Percentiles rank a stretch among this genome's conserved stretches.
phyloP scores from a whole-genome alignment of 2,113 vertebrate genomes.

The Coturnix japonica region DNA sequence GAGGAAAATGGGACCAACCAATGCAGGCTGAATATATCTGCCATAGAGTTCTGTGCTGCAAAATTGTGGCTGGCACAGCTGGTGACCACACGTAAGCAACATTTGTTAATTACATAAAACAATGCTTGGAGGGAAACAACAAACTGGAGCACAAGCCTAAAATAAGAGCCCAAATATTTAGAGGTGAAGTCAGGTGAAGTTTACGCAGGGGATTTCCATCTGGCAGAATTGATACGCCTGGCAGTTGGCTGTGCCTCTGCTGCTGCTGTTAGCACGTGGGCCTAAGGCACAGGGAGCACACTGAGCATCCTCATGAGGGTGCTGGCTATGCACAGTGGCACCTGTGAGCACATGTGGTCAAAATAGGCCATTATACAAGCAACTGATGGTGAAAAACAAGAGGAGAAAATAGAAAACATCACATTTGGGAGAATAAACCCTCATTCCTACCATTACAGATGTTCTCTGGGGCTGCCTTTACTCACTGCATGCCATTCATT shows the following conservation, averaged over 20 bases:
- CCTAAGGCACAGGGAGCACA: not conserved
- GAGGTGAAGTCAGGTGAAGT: not conserved
- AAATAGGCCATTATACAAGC: not conserved
- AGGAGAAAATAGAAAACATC: not conserved
- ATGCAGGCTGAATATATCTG: not conserved
- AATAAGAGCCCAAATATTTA: not conserved
- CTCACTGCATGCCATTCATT: not conserved
- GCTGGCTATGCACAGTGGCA: not conserved
- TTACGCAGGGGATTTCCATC: not conserved
- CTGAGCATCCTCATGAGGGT: accelerated
- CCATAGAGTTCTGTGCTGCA: not conserved
- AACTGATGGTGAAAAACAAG: not conserved
- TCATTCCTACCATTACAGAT: not conserved
- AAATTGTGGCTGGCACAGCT: conserved; percentile 35
- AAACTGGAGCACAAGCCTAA: not conserved
- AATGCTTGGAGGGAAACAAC: not conserved
- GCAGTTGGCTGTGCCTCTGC: not conserved
- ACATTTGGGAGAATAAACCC: not conserved
- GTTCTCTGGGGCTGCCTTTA: not conserved
- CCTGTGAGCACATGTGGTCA: not conserved
- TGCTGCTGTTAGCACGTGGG: not conserved
- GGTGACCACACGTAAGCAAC: conserved; percentile 17
- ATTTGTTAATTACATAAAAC: conserved; percentile 60
- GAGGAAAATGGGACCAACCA: conserved; percentile 5
- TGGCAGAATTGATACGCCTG: not conserved